Base-by-base conservation (phyloP, 2,888 invertebrate genomes). In the Drosophila nr. medialis region DNA sequence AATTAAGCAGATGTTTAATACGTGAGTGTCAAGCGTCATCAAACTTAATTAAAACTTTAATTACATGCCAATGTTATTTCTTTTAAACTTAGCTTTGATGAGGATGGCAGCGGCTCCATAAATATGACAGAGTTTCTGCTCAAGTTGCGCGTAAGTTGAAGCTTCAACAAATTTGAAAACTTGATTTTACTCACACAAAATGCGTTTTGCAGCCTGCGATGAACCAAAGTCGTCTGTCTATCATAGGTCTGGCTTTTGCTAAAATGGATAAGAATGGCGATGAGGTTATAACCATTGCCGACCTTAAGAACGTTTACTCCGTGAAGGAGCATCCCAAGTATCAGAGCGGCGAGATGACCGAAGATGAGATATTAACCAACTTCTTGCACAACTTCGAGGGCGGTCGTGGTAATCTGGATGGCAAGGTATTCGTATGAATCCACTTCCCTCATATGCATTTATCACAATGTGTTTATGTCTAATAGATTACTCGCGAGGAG, bases 181-280 rank as follows among this genome's bases (percentile, higher is more conserved):
- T 32, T 32, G 4, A 18, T 10, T 34, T 21, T 29, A 45, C 4
- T 45, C 24, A 45, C 24, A 15, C 2, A 1, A 15, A 18, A 21
- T 42, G 13, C 13, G 34, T 24, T 45, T 1, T 15, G 40, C 92
- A 98, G 98, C 98, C 98, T 0, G 96, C 96, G 0, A 96, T 98
- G 96, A 95, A 96, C 0, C 96, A 96, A 13, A 94, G 94, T 7
- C 95, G 98, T 34, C 94, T 95, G 66, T 95, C 95, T 64, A 95
- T 97, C n/a, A 95, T 98, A 21, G 95, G 96, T 81, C 95, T 96
- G 90, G 98, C 97, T 0, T 98, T 97, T 92, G 94, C 94, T 86
- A 98, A 98, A 93, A 93, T 98, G 93, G 98, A 98, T 93, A 96
- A 95, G 92, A 95, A 96, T 3, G 96, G 96, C 0, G 98, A 98